Evolutionary conservation across 2,113 vertebrate species (phyloP).

Genomic region (Vombatus ursinus): DNA sequence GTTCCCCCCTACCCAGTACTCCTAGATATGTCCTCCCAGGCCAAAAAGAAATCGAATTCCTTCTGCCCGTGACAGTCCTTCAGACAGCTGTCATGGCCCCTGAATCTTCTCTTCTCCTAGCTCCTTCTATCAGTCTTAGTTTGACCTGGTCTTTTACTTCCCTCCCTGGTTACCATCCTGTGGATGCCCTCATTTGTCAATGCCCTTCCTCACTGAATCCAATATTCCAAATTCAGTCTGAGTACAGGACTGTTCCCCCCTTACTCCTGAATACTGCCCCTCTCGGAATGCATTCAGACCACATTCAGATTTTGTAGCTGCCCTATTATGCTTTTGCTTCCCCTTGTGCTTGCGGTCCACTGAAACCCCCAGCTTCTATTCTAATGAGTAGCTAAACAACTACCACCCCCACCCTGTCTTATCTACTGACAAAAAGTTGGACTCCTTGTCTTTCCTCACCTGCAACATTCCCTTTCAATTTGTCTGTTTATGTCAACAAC

Average conservation of each 20-base stretch:
- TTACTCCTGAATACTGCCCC: neutral
- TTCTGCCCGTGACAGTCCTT: neutral
- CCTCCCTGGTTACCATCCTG: neutral
- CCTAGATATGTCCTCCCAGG: neutral
- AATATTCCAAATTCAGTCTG: neutral
- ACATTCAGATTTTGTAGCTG: neutral
- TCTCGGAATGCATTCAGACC: neutral
- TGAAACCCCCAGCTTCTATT: neutral
- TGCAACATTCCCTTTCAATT: neutral
- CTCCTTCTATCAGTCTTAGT: neutral
- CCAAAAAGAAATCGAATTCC: neutral
- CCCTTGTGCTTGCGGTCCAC: neutral
- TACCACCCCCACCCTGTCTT: neutral
- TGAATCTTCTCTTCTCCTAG: too few species aligned
- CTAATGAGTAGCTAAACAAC: neutral
- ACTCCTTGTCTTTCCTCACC: neutral
- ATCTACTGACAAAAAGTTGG: neutral
- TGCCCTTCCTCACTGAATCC: neutral
- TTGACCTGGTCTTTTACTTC: neutral
- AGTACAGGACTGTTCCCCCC: too few species aligned
- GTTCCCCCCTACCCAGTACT: too few species aligned
- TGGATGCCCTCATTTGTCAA: neutral
- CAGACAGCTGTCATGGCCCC: neutral
- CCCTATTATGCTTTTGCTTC: neutral
- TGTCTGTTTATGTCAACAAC: neutral